Percentiles rank a stretch among this genome's conserved stretches.
phyloP scores from a whole-genome alignment of 2,888 invertebrate genomes.

The Congeria kusceri region DNA sequence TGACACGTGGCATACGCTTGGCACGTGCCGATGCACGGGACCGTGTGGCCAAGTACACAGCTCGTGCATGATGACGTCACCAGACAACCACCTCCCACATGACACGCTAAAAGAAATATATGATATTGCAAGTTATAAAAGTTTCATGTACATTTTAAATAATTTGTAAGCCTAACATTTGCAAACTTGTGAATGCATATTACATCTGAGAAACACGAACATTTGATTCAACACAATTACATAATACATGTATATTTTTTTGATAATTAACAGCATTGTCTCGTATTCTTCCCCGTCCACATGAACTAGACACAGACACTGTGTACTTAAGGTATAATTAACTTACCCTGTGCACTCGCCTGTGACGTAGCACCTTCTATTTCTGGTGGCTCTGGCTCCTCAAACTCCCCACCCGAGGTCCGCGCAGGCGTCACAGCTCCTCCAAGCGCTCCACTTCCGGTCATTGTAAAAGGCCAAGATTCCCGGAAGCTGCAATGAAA shows the following conservation, averaged over 20 bases:
- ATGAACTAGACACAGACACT: too few species aligned
- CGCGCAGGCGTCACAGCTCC: not conserved
- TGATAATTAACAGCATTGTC: too few species aligned
- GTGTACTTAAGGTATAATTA: too few species aligned
- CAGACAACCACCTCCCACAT: constrained; percentile 65
- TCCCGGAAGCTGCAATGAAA: constrained; percentile 69
- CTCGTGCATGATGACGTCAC: constrained; percentile 46
- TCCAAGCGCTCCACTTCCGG: not conserved
- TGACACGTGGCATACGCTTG: constrained; percentile 60
- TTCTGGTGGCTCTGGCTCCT: constrained; percentile 19
- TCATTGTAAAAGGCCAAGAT: constrained; percentile 62
- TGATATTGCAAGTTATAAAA: too few species aligned
- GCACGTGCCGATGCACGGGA: constrained; percentile 64
- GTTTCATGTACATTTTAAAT: too few species aligned
- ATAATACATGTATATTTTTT: too few species aligned
- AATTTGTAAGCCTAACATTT: too few species aligned
- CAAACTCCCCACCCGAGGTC: constrained; percentile 11
- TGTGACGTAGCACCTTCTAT: not conserved
- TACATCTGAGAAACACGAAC: too few species aligned
- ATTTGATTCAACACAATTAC: too few species aligned
- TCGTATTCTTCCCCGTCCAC: too few species aligned
- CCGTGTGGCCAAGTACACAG: constrained; percentile 54
- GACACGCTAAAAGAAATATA: constrained; percentile 60
- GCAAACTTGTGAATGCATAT: too few species aligned
- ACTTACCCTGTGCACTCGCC: too few species aligned